Conservation (phyloP, 2,797 vertebrate species). For the Holocentrus rufus region DNA sequence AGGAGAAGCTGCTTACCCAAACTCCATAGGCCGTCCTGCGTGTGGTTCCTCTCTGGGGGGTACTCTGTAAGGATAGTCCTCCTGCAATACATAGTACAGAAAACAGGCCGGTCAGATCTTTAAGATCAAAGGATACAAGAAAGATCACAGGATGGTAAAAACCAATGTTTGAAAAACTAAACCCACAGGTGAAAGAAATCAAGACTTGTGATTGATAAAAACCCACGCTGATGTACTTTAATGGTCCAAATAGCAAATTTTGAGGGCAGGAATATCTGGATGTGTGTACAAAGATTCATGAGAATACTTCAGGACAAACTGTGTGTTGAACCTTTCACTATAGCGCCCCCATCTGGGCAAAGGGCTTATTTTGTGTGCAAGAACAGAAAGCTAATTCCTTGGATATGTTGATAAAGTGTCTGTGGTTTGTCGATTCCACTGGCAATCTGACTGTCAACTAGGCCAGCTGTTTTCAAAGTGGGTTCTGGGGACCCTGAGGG, state of each 20-base stretch:
- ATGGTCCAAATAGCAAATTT: no score
- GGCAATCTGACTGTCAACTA: neutral
- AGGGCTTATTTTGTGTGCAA: neutral
- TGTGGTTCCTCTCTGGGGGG: slow-evolving; percentile 78
- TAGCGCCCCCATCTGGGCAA: slow-evolving; percentile 21
- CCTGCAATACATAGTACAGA: slow-evolving; percentile 50
- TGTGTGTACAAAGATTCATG: no score
- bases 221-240: no score
- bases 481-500: no score
- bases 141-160: neutral
- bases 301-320: no score
- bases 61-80: slow-evolving; percentile 82
- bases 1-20: slow-evolving; percentile 71
- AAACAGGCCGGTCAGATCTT: neutral
- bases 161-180: neutral
- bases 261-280: no score
- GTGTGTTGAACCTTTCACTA: neutral
- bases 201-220: neutral
- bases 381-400: no score
- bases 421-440: no score
- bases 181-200: neutral
- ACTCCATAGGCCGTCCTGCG: slow-evolving; percentile 76
- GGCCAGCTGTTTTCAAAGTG: no score
- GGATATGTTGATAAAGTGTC: neutral
- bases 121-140: neutral